phyloP scores from a whole-genome alignment of 2,888 invertebrate genomes.

The Spialia ferax region DNA sequence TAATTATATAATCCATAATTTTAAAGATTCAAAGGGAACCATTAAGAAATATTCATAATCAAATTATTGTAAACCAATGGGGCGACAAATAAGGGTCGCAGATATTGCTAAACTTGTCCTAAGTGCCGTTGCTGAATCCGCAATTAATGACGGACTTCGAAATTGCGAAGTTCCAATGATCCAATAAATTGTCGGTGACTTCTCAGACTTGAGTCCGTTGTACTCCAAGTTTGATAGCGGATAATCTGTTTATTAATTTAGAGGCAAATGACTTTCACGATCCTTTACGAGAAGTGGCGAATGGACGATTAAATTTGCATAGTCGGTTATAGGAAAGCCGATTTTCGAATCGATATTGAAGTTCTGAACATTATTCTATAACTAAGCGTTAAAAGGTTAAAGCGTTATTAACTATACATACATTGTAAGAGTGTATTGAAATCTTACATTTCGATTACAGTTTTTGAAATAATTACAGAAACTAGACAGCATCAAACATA shows the following conservation, averaged over 20 bases:
- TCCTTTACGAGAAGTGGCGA: constrained; percentile 34
- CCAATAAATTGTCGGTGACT: constrained; percentile 63
- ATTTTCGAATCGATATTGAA: constrained; percentile 11
- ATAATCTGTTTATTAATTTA: constrained; percentile 42
- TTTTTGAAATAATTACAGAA: too few species aligned
- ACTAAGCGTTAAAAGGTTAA: background rate
- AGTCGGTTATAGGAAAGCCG: constrained; percentile 3
- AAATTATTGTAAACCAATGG: constrained; percentile 66
- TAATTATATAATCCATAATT: background rate
- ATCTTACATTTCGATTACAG: background rate
- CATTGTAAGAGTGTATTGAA: background rate
- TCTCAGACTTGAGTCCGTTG: constrained; percentile 43
- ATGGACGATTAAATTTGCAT: constrained; percentile 40
- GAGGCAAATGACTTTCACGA: constrained; percentile 37
- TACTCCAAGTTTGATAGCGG: constrained; percentile 38
- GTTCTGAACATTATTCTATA: background rate
- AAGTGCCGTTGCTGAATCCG: constrained; percentile 61
- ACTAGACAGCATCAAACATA: too few species aligned
- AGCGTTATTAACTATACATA: background rate
- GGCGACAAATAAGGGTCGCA: constrained; percentile 67
- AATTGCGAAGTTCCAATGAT: constrained; percentile 66
- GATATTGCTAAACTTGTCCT: constrained; percentile 67
- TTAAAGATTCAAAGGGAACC: background rate
- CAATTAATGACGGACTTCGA: constrained; percentile 73
- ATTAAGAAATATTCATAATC: constrained; percentile 49